Base-by-base conservation (phyloP, 1,140 invertebrate genomes). In the Cydia pomonella region DNA sequence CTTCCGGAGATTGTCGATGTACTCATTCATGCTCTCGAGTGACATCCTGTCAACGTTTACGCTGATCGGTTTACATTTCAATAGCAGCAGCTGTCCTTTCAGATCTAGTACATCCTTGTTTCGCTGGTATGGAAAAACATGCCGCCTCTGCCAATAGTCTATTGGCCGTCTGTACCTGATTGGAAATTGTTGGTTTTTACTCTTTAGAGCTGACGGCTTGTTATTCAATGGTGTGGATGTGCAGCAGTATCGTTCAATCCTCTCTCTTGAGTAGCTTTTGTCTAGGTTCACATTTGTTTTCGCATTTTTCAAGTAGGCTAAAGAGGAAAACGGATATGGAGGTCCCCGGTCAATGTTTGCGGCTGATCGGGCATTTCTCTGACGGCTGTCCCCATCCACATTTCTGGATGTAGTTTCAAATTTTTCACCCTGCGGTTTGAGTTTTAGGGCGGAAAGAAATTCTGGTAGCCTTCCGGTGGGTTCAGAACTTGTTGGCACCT, bases 281-380 rank as follows among this genome's bases (percentile, higher is more conserved):
- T 92, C 88, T 72, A 88, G 85, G 72, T 87, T 84, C 63, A 76
- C 74, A 80, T 82, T 89, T 18, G 83, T 82, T 82, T 91, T 93
- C 33, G 83, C 81, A 84, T 90, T 88, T 75, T 82, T 83, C 75
- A 84, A 82, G 41, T 93, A 93, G 62, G 92, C 92, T 38, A 92
- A 75, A 6, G 93, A 93, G 13, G 93, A 93, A 82, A 93, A 93
- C 21, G 93, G 93, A 76, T 92, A 93, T 72, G 89, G 91, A 73
- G 89, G 89, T 3, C 90, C 89, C 66, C 90, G 75, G 59, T 93
- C 91, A 77, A 91, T 75, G 73, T 88, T 88, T 27, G 89, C 80
- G 74, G 84, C 80, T 79, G 69, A 84, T 81, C 90, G 83, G 29
- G 77, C 59, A 83, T 85, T 88, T 72, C 84, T 85, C 16, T 87